phyloP scores from a whole-genome alignment of 2,797 vertebrate species.

The Acestrorhynchus altus region DNA sequence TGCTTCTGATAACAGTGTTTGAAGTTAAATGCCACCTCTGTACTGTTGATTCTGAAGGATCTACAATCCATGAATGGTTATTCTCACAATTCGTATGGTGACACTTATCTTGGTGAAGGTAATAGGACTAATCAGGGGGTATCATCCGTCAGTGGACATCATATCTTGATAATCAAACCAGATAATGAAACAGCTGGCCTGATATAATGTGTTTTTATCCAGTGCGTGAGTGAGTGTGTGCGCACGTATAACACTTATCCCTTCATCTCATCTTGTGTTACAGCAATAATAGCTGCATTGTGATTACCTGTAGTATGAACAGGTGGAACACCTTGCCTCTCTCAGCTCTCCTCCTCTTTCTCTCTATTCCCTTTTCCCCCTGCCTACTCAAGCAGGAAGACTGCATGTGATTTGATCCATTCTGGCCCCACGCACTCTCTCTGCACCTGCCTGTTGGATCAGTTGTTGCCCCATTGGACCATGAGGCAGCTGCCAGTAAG shows the following conservation, averaged over 20 bases:
- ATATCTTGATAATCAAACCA: conserved; percentile 18
- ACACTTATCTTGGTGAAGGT: conserved; percentile 29
- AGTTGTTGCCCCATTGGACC: conserved; percentile 27
- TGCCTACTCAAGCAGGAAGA: conserved; percentile 29
- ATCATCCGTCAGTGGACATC: conserved; percentile 3
- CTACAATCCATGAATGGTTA: neutral
- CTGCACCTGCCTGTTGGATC: conserved; percentile 34
- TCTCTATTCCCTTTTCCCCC: conserved; percentile 30
- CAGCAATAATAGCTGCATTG: conserved; percentile 42
- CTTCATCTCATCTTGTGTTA: conserved; percentile 28
- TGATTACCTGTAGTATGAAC: conserved; percentile 47
- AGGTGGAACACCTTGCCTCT: conserved; percentile 47
- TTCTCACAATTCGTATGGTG: conserved; percentile 12
- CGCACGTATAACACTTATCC: conserved; percentile 16
- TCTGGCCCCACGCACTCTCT: conserved; percentile 21
- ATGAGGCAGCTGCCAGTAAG: conserved; percentile 5
- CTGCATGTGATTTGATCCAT: conserved; percentile 51
- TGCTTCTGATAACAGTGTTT: conserved; percentile 2
- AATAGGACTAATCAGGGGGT: conserved; percentile 37
- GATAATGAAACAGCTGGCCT: conserved; percentile 37
- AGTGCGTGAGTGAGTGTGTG: neutral
- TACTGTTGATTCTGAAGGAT: neutral
- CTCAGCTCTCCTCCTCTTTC: conserved; percentile 14
- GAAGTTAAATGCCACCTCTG: neutral
- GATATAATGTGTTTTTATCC: conserved; percentile 15